These are phyloP conservation scores for Pelusios castaneus DNA, from an alignment of 2,113 vertebrate genomes.

Conservation along the genomic window DNA sequence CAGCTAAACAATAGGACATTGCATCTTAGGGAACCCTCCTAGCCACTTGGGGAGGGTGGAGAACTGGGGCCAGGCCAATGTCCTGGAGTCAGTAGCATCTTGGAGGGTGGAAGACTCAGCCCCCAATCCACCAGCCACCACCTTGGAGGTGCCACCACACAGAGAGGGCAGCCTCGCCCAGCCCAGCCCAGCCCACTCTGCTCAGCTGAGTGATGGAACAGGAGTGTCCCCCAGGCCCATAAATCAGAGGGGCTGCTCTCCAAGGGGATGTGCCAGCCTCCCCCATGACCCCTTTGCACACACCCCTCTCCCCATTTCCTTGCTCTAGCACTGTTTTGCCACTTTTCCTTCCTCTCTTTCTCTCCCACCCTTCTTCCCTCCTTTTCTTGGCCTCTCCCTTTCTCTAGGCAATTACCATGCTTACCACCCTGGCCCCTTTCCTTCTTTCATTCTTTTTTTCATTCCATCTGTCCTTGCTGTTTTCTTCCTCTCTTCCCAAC, in stretches of 20 bases:
- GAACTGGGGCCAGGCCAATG: neutral
- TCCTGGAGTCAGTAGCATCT: neutral
- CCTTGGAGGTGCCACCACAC: neutral
- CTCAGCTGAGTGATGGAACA: neutral
- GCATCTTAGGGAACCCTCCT: neutral
- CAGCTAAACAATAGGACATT: neutral
- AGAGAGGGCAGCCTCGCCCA: neutral
- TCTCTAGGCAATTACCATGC: neutral
- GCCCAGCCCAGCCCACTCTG: neutral
- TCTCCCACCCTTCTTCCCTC: no score
- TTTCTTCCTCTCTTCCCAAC: neutral
- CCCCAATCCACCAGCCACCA: neutral
- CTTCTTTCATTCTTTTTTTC: neutral
- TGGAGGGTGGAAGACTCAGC: no score
- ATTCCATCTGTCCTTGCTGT: neutral
- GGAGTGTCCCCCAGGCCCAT: neutral
- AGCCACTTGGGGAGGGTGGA: neutral
- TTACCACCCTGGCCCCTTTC: neutral
- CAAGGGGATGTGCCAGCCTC: neutral
- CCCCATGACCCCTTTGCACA: neutral
- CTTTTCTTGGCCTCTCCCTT: no score
- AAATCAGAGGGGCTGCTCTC: neutral
- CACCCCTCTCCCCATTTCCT: no score
- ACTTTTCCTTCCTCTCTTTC: no score
- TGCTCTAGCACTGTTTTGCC: no score